Base-by-base conservation (phyloP, 1,140 invertebrate genomes). In the Neodiprion fabricii region DNA sequence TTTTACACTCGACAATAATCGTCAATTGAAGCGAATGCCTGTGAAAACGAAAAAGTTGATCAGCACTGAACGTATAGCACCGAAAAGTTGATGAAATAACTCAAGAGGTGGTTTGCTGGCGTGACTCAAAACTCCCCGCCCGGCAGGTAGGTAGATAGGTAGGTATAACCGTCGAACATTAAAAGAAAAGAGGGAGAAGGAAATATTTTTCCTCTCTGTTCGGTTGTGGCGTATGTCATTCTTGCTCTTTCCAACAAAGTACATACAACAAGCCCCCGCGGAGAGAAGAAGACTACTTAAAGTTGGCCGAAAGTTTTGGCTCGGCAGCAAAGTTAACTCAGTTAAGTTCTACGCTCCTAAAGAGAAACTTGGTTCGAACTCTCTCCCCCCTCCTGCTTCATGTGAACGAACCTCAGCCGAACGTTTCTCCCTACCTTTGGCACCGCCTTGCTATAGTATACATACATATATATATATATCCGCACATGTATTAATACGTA, bases 281-380 rank as follows among this genome's bases (percentile, higher is more conserved):
- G 53, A 49, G 28, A n/a, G 66, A 48, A 65, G 12, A 17, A 10
- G 69, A 53, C 71, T 71, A 71, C 70, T 71, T 71, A 71, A 71
- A 71, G 70, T 71, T 66, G 75, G 70, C 69, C 76, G 77, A 82
- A 87, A 88, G 86, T 87, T 88, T 88, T 81, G 83, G 83, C 85
- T 83, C 81, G 82, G 83, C 75, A 83, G 84, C 78, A 79, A 73
- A 71, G 85, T 87, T 86, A 88, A 88, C 87, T 88, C 80, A 88
- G 87, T 87, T 87, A 87, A 87, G 85, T 88, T 85, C 70, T 50
- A 23, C 40, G 84, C 86, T 87, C 84, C 83, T 81, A 82, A 85
- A 85, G 81, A 12, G 80, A 86, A 87, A 88, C 81, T 88, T 88
- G 61, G 48, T 65, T 28, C 70, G 17, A 73, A 72, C 23, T 69